These are phyloP conservation scores for Xylota sylvarum DNA, from an alignment of 2,888 invertebrate species.

Conservation along the genomic window DNA sequence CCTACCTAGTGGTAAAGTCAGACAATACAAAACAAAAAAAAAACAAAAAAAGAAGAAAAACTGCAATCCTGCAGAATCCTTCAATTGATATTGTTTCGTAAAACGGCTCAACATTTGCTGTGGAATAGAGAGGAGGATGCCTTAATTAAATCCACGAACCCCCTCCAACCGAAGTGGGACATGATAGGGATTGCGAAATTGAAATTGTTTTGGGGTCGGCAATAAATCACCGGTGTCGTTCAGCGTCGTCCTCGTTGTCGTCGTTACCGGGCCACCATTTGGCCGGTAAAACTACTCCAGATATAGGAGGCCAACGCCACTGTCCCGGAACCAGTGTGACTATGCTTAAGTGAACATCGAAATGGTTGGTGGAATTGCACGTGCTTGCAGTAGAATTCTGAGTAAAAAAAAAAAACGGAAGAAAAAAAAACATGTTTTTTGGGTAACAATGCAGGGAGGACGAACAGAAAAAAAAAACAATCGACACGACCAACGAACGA, in stretches of 20 bases:
- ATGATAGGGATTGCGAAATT: slow-evolving; percentile 75
- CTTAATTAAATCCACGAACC: slow-evolving; percentile 74
- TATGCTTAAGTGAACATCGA: slow-evolving; percentile 73
- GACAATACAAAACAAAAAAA: slow-evolving; percentile 1
- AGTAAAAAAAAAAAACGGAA: neutral
- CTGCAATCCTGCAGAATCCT: slow-evolving; percentile 41
- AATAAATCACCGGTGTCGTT: slow-evolving; percentile 74
- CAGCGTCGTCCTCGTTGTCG: slow-evolving; percentile 28
- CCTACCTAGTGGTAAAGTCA: neutral
- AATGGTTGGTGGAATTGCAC: slow-evolving; percentile 65
- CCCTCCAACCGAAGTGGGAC: slow-evolving; percentile 47
- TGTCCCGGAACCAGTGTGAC: slow-evolving; percentile 64
- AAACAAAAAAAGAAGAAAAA: slow-evolving; percentile 33
- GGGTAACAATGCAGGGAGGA: slow-evolving; percentile 36
- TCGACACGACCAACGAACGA: slow-evolving; percentile 39
- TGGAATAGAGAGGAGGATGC: slow-evolving; percentile 56
- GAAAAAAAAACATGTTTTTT: slow-evolving; percentile 39
- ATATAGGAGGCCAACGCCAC: slow-evolving; percentile 38
- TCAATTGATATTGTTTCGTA: slow-evolving; percentile 69
- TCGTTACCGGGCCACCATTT: slow-evolving; percentile 38
- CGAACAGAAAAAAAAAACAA: slow-evolving; percentile 14
- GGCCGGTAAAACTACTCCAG: slow-evolving; percentile 42
- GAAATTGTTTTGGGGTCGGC: slow-evolving; percentile 76
- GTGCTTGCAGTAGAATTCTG: slow-evolving; percentile 45
- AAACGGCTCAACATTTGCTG: slow-evolving; percentile 55